Conservation (phyloP, 2,888 invertebrate species). For the Parasteatoda lunata region DNA sequence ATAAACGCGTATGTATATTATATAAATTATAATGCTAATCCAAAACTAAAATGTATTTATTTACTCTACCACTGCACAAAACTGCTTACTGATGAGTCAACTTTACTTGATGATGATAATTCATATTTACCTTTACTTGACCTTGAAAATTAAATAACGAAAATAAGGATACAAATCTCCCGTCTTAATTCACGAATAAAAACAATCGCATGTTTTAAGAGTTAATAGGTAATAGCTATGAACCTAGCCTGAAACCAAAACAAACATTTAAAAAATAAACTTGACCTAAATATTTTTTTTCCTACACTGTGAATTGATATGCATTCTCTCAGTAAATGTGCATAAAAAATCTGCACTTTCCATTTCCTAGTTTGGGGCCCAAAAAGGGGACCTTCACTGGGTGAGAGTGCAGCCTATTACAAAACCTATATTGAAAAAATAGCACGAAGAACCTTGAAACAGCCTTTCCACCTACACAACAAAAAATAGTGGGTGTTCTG, state of each 20-base stretch:
- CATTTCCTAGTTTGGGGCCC: slow-evolving; percentile 65
- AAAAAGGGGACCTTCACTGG: neutral
- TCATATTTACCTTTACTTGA: too few relatives aligned
- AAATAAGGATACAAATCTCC: too few relatives aligned
- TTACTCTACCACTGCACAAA: too few relatives aligned
- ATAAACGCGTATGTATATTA: too few relatives aligned
- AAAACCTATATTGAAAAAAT: slow-evolving; percentile 43
- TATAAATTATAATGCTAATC: too few relatives aligned
- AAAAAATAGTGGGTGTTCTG: slow-evolving; percentile 23
- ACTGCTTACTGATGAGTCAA: too few relatives aligned
- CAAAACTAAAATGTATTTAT: too few relatives aligned
- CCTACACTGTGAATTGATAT: slow-evolving; percentile 41
- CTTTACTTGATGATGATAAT: too few relatives aligned
- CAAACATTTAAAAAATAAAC: slow-evolving; percentile 19
- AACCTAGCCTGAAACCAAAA: slow-evolving; percentile 16
- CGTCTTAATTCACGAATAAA: neutral
- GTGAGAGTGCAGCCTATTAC: slow-evolving; percentile 29
- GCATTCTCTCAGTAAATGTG: slow-evolving; percentile 40
- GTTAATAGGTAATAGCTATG: neutral
- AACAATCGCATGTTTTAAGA: neutral
- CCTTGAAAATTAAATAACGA: too few relatives aligned
- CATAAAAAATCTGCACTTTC: slow-evolving; percentile 57
- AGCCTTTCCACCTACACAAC: slow-evolving; percentile 55
- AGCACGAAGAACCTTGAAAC: slow-evolving; percentile 43
- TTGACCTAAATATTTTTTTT: slow-evolving; percentile 19